These are phyloP conservation scores for Drosophila algonquin DNA, from an alignment of 2,888 invertebrate genomes.

Conservation along the genomic window DNA sequence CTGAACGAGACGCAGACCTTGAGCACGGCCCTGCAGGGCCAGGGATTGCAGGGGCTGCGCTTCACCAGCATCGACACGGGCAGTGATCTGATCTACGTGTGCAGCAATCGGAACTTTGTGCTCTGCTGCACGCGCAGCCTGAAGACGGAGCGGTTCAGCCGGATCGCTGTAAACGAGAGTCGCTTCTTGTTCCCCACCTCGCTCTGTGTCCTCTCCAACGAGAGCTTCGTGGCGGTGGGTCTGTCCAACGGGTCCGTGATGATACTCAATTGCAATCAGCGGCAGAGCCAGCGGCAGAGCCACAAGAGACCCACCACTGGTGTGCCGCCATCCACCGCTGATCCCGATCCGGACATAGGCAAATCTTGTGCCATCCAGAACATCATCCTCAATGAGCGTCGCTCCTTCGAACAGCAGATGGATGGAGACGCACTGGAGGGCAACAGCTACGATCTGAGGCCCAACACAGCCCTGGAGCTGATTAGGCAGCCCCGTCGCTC, in stretches of 20 bases:
- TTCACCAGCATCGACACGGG: slow-evolving; percentile 81
- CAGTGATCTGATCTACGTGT: slow-evolving; percentile 79
- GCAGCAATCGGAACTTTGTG: slow-evolving; percentile 83
- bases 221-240: slow-evolving; percentile 80
- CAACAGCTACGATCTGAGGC: slow-evolving; percentile 58
- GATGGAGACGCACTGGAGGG: slow-evolving; percentile 5
- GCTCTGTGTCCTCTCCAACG: slow-evolving; percentile 78
- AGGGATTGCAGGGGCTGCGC: slow-evolving; percentile 78
- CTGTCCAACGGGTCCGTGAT: slow-evolving; percentile 83
- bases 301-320: slow-evolving; percentile 43
- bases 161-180: slow-evolving; percentile 79
- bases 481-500: slow-evolving; percentile 73
- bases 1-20: slow-evolving; percentile 72
- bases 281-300: slow-evolving; percentile 40
- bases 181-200: slow-evolving; percentile 82
- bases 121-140: slow-evolving; percentile 81
- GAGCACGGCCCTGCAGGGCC: slow-evolving; percentile 44
- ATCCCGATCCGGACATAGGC: slow-evolving; percentile 63
- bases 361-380: slow-evolving; percentile 84
- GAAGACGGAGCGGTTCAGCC: slow-evolving; percentile 77
- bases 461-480: slow-evolving; percentile 72
- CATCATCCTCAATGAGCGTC: slow-evolving; percentile 82
- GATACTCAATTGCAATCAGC: slow-evolving; percentile 80
- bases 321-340: slow-evolving; percentile 19
- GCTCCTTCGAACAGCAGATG: slow-evolving; percentile 54